Conservation (phyloP, 2,888 invertebrate species). For the Rhopalosiphum nymphaeae region DNA sequence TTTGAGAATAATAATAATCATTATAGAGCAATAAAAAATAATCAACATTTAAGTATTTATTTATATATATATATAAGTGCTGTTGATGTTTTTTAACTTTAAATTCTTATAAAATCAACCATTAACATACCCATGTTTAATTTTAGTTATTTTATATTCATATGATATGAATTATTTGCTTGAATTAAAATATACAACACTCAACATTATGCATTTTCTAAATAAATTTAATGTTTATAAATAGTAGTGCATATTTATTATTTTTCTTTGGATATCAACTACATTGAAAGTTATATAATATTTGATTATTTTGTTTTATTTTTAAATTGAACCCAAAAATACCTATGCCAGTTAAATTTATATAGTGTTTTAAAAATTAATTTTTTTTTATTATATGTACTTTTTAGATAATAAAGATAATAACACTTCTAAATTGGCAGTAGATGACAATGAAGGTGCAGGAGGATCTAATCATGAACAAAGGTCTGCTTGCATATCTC, state of each 20-base stretch:
- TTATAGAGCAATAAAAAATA: neutral
- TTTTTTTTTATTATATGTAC: neutral
- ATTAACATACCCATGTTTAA: neutral
- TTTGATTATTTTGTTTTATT: neutral
- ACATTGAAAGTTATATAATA: neutral
- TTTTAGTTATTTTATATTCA: neutral
- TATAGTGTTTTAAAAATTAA: neutral
- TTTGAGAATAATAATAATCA: neutral
- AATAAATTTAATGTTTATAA: neutral
- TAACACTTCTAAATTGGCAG: slow-evolving; percentile 55
- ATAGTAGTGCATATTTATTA: neutral
- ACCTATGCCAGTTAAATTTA: neutral
- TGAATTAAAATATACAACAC: no score
- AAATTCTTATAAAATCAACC: neutral
- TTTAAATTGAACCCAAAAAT: neutral
- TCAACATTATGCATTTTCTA: neutral
- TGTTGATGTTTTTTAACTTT: neutral
- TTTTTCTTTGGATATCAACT: neutral
- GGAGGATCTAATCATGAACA: slow-evolving; percentile 71
- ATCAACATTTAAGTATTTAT: neutral
- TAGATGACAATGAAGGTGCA: slow-evolving; percentile 69
- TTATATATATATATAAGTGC: neutral
- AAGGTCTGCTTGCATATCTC: slow-evolving; percentile 82
- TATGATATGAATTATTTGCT: neutral
- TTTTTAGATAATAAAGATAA: slow-evolving; percentile 68